These are phyloP conservation scores for Bruchidius siliquastri DNA, from an alignment of 2,888 invertebrate genomes.

Conservation along the genomic window DNA sequence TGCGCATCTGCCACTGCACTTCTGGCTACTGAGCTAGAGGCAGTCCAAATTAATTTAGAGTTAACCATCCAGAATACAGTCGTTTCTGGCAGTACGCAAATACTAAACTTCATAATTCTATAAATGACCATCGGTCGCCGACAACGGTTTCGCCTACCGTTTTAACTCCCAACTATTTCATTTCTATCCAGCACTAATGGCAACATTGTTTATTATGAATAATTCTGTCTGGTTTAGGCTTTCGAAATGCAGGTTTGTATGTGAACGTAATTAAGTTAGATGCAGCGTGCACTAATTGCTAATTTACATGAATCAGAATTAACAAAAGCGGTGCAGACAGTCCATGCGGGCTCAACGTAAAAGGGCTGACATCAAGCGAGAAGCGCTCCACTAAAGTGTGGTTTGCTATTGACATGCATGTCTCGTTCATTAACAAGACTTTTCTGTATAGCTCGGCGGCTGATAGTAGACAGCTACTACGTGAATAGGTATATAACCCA, in stretches of 20 bases:
- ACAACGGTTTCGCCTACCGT: neutral
- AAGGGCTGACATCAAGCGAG: neutral
- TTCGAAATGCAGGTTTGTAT: neutral
- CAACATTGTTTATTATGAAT: neutral
- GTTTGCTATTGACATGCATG: no score
- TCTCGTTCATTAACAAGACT: no score
- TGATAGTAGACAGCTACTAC: no score
- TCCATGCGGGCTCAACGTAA: neutral
- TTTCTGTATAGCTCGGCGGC: no score
- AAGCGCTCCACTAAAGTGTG: no score
- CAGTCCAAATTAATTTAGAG: no score
- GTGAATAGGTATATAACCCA: no score
- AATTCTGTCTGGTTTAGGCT: neutral
- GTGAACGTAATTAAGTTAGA: neutral
- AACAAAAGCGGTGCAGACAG: neutral
- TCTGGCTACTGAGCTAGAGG: no score
- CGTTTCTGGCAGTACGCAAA: no score
- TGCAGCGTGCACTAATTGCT: neutral
- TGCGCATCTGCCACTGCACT: no score
- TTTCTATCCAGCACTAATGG: neutral
- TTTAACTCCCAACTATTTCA: neutral
- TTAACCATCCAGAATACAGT: no score
- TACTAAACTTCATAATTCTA: neutral
- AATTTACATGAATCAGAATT: neutral
- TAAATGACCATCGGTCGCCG: neutral